Base-by-base conservation (phyloP, 2,113 vertebrate genomes). In the Tachysurus vachellii region DNA sequence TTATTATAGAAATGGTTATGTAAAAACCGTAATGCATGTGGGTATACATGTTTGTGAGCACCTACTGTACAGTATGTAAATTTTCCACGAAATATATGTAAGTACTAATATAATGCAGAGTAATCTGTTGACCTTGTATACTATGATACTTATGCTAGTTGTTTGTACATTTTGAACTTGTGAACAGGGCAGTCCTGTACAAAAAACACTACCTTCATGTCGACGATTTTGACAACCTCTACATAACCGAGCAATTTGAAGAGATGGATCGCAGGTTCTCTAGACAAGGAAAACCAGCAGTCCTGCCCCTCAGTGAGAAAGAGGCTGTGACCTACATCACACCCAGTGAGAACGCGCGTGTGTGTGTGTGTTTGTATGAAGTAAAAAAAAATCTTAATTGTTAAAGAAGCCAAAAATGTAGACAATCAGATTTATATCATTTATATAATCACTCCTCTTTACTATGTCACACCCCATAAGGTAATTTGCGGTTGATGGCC, bases 151-250 rank as follows among this genome's bases (percentile, higher is more conserved):
- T 50, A 50, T 50, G 47, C 47, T 50, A 50, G 47, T 77, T 84
- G 70, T 77, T n/a, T 77, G 5, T 76, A 61, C 6, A 42, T 50
- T 84, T 42, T 66, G 11, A 42, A 3, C 47, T 42, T 87, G 47
- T 89, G n/a, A n/a, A 17, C 92, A 99, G 97, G 53, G 97, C 97
- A 0, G 44, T 94, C 16, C 77, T 82, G 1, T 99, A 99, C 91
- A 94, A 92, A 9, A 92, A 91, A 5, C 71, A 76, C 0, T 99
- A 97, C 89, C 93, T 98, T n/a, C 61, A 28, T 16, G 73, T 94
- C 0, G 93, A 97, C 23, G 8, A 83, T 79, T 97, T 96, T 0
- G 96, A 99, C 91, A 99, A 99, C 44, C 0, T 96, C 31, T 99
- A 97, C 90, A 96, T 99, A 93, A 97, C 92, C 0, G 84, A 86